Evolutionary conservation across 2,797 vertebrate genomes (phyloP).

Genomic region (Eulemur albifrons): DNA sequence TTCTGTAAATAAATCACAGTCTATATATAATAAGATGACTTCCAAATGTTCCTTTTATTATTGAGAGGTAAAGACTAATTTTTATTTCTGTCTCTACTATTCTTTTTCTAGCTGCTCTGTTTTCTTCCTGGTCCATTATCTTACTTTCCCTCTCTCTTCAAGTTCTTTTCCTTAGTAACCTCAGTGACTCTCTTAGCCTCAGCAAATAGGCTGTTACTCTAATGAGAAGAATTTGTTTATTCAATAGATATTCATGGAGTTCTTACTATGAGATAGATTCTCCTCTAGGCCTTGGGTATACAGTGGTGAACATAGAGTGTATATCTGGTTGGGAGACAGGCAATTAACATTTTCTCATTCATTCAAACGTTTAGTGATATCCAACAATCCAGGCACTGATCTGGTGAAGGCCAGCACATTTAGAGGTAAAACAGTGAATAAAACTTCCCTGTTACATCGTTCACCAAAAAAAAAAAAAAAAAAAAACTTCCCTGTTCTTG

Average conservation of each 20-base stretch:
- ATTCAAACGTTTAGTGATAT: not conserved
- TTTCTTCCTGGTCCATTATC: not conserved
- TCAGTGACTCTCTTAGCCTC: not conserved
- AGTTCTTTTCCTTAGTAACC: not conserved
- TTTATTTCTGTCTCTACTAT: not conserved
- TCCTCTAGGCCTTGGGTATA: not conserved
- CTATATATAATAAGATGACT: not conserved
- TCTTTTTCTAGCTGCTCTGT: not conserved
- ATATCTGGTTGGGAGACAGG: not conserved
- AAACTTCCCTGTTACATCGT: not conserved
- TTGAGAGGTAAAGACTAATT: not conserved
- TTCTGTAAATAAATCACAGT: conserved; percentile 20
- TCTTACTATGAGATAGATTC: not conserved
- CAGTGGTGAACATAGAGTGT: not conserved
- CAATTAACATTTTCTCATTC: not conserved
- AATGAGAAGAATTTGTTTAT: not conserved
- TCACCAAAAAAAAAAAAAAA: too few relatives aligned
- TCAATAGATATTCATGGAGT: not conserved
- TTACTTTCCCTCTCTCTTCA: not conserved
- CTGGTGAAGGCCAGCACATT: not conserved
- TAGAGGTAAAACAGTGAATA: not conserved
- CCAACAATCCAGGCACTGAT: not conserved
- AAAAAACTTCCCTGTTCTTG: not conserved
- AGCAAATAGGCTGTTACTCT: not conserved
- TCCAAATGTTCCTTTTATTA: not conserved